Evolutionary conservation across 1,140 invertebrate genomes (phyloP).

Genomic region (Tachypleus tridentatus): DNA sequence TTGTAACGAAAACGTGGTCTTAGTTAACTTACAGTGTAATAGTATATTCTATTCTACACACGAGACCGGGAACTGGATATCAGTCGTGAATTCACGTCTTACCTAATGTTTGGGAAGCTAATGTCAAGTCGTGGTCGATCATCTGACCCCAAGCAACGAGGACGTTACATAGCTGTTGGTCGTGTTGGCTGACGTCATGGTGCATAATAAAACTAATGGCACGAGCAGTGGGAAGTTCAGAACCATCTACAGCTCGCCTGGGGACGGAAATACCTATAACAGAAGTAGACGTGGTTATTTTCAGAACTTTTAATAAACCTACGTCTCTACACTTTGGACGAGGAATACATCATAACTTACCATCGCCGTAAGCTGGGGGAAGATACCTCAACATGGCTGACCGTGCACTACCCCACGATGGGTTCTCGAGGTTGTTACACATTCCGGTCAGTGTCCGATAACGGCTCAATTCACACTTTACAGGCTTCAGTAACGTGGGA

Average conservation of each 20-base stretch:
- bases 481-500: slow-evolving; percentile 58
- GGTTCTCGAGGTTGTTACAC: slow-evolving; percentile 23
- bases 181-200: slow-evolving; percentile 25
- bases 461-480: slow-evolving; percentile 18
- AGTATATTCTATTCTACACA: too few species aligned
- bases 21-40: too few species aligned
- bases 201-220: slow-evolving; percentile 24
- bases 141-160: slow-evolving; percentile 26
- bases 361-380: slow-evolving; percentile 35
- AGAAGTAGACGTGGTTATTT: neutral
- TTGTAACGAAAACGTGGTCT: too few species aligned
- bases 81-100: slow-evolving; percentile 38
- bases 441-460: slow-evolving; percentile 20
- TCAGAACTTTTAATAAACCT: too few species aligned
- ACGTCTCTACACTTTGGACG: too few species aligned
- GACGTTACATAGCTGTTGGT: slow-evolving; percentile 22
- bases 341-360: slow-evolving; percentile 22
- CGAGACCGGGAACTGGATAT: slow-evolving; percentile 7
- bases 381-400: slow-evolving; percentile 47
- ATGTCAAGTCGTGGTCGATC: slow-evolving; percentile 26
- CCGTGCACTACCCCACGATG: slow-evolving; percentile 32
- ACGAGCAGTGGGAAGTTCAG: slow-evolving; percentile 22
- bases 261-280: slow-evolving; percentile 23
- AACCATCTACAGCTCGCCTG: slow-evolving; percentile 20
- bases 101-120: slow-evolving; percentile 21